Evolutionary conservation across 2,113 vertebrate genomes (phyloP), one percentile per base, ranked within the genome.

Genomic region (Notarius lentiginosus): DNA sequence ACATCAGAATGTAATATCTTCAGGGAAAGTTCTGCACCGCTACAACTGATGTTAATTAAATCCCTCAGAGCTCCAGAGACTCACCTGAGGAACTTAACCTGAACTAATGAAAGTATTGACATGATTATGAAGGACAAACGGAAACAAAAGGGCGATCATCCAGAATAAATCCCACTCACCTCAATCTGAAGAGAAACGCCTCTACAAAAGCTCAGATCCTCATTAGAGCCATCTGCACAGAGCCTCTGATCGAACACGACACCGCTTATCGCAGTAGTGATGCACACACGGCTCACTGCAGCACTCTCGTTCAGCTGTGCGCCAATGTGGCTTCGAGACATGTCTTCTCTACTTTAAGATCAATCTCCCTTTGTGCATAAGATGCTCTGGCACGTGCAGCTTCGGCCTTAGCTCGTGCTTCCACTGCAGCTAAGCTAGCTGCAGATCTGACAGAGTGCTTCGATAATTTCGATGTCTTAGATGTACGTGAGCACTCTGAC

Each of bases 121-220:
- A 2, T 77, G 51, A 77, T 15, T 15, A 76, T 51, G 6, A 8
- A 22, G 77, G 75, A 55, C 49, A 15, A 34, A 10, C 17, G 18
- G 7, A 34, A 58, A 79, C 22, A 55, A 55, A 55, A 79, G 14
- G 8, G n/a, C 5, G 9, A 20, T 17, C 15, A 17, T 18, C 53
- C n/a, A 10, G 53, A 76, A 17, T 20, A 53, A 65, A 55, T 15
- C 2, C 20, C 27, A 90, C 92, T 92, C 89, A 94, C 94, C 92
- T 93, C 92, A 75, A 85, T 85, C 70, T 90, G 92, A 91, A 83
- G 84, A 90, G 84, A 91, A 91, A 92, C 87, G 89, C 92, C 92
- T 92, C 94, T 93, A 90, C 24, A 90, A 94, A 94, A 84, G 86
- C 85, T 90, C 91, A 92, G 89, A 87, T 81, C 84, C 82, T 91